These are phyloP conservation scores for Dromaius novaehollandiae DNA, from an alignment of 2,113 vertebrate species.

Conservation along the genomic window DNA sequence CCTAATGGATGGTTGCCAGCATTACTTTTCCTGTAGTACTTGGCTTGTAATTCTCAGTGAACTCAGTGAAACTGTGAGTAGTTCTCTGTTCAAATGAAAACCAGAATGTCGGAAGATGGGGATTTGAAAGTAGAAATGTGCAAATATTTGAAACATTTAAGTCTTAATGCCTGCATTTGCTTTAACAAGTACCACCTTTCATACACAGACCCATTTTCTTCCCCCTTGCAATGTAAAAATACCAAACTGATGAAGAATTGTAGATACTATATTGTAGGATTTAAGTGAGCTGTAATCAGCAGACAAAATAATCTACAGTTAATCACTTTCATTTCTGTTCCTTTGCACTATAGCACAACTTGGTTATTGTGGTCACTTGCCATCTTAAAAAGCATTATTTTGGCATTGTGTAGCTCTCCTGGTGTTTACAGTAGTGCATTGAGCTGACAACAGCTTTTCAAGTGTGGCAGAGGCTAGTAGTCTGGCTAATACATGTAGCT, in stretches of 20 bases:
- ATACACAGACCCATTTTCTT: background rate
- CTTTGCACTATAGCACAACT: background rate
- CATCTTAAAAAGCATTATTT: background rate
- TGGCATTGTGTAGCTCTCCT: background rate
- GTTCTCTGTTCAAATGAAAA: conserved; percentile 5
- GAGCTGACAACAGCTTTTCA: background rate
- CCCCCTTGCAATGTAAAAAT: background rate
- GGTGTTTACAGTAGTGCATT: background rate
- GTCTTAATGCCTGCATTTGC: background rate
- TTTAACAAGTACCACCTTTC: conserved; percentile 6
- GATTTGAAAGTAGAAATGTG: background rate
- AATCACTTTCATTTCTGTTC: background rate
- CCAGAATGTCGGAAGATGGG: background rate
- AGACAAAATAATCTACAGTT: background rate
- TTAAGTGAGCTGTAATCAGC: background rate
- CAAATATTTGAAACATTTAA: background rate
- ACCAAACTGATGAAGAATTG: background rate
- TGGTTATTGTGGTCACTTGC: background rate
- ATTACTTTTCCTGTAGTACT: background rate
- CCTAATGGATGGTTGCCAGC: conserved; percentile 17
- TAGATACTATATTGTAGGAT: background rate
- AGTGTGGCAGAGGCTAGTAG: background rate
- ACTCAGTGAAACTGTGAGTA: background rate
- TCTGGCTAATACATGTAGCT: background rate
- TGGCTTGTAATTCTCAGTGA: conserved; percentile 3